Evolutionary conservation across 2,797 vertebrate species (phyloP), one percentile per base, ranked within the genome.

Genomic region (Pangasius mekongensis): DNA sequence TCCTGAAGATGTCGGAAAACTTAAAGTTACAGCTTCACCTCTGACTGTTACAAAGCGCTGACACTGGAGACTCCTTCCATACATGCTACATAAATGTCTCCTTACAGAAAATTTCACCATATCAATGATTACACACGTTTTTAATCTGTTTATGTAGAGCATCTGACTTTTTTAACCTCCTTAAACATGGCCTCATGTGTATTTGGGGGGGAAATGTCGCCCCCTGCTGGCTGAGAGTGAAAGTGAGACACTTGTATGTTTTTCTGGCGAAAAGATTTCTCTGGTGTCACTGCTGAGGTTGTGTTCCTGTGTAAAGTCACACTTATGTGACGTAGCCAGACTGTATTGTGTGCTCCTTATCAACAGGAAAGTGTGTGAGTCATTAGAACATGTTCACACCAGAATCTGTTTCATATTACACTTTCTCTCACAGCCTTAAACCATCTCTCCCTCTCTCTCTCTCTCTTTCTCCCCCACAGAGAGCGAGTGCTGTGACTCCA

Each of bases 291-390:
- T 6, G 56, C 13, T 83, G 7, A 30, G 18, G 13, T 20, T 22
- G 27, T 30, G 2, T 83, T 39, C 14, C 58, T 83, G 13, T 83
- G 30, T 30, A 67, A 67, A 13, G 47, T 2, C 24, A 66, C 24
- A 49, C 60, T 49, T 20, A 9, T 13, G 62, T 52, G 60, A 49
- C 16, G 3, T 18, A 83, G 82, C 16, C 82, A 20, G 43, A 9
- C 5, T n/a, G 27, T 49, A 18, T 2, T 83, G 56, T 66, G 36
- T n/a, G 33, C 20, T 82, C 22, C 39, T 64, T 83, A 83, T 83
- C 11, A 43, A 83, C 58, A 83, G 81, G 81, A 83, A 83, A 11
- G 43, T 66, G 60, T 83, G 5, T n/a, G 62, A 56, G 77, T 33
- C 18, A 0, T 83, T 18, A 64, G 36, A 64, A 83, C 80, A 64